Percentiles rank a stretch among this genome's conserved stretches.
phyloP scores from a whole-genome alignment of 1,140 invertebrate genomes.

The Rhizoglyphus robini region DNA sequence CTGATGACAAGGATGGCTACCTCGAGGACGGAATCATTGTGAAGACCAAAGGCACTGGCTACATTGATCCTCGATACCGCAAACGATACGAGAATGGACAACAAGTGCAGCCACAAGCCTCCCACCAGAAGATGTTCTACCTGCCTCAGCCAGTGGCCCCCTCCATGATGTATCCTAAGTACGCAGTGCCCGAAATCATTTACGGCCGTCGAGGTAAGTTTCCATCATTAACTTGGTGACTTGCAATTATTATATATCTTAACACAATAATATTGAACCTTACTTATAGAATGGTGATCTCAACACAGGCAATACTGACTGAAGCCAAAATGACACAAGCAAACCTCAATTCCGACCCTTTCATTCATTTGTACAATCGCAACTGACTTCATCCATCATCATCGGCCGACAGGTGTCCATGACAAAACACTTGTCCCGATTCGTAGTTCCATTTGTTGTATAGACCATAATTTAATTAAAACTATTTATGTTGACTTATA shows the following conservation, averaged over 20 bases:
- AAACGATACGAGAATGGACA: conserved; percentile 3
- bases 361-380: too few species aligned
- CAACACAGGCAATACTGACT: too few species aligned
- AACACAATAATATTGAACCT: not conserved
- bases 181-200: conserved; percentile 9
- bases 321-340: too few species aligned
- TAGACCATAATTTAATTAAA: too few species aligned
- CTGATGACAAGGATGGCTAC: conserved; percentile 17
- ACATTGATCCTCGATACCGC: conserved; percentile 17
- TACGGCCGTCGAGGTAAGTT: conserved; percentile 15
- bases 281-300: conserved; percentile 6
- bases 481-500: too few species aligned
- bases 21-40: conserved; percentile 21
- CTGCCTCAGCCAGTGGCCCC: not conserved
- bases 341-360: too few species aligned
- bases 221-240: not conserved
- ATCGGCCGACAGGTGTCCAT: too few species aligned
- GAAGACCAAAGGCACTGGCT: conserved; percentile 18
- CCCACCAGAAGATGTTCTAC: not conserved
- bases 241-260: not conserved
- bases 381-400: too few species aligned
- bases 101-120: not conserved
- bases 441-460: too few species aligned
- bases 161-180: not conserved
- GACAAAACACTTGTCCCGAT: too few species aligned